Evolutionary conservation across 1,140 invertebrate species (phyloP), one percentile per base, ranked within the genome.

Genomic region (Anastatus disparis): DNA sequence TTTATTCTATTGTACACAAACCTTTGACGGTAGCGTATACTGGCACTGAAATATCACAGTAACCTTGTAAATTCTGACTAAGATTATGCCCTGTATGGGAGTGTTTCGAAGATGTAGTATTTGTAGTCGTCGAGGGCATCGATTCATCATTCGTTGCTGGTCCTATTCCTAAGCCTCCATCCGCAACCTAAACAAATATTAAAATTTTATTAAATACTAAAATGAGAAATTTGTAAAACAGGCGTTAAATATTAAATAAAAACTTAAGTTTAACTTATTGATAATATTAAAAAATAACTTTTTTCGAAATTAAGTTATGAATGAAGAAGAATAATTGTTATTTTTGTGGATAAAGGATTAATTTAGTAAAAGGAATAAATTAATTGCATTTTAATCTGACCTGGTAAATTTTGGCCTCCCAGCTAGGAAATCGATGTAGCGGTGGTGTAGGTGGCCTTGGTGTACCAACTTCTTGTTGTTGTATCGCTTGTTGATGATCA

Each of bases 11-110:
- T n/a, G n/a, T n/a, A n/a, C n/a, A n/a, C 84, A 88, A 82, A 95
- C 93, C 96, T 90, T 98, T 97, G 17, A 98, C 94, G 31, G 95
- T 97, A 22, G 96, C 95, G 85, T 97, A 98, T 15, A 98, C 96
- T 44, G 96, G 96, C 61, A 97, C 94, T 48, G 92, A 94, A 77
- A 94, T 94, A 84, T 94, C 93, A 84, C 92, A 93, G 81, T 94
- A 95, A 71, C 67, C 67, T 75, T 85, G 83, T 24, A 83, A 82
- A 73, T 83, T 83, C 62, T 85, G 84, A 2, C 83, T 83, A 44
- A 85, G 76, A 72, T 83, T 85, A 59, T 84, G 83, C 38, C 84
- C 83, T 29, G 83, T 80, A 65, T 85, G 83, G 61, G 83, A 84
- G 78, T 85, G 82, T 74, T 85, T 85, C n/a, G 84, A 84, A 48